Evolutionary conservation across 1,140 invertebrate genomes (phyloP).

Genomic region (Lordiphosa mommai): DNA sequence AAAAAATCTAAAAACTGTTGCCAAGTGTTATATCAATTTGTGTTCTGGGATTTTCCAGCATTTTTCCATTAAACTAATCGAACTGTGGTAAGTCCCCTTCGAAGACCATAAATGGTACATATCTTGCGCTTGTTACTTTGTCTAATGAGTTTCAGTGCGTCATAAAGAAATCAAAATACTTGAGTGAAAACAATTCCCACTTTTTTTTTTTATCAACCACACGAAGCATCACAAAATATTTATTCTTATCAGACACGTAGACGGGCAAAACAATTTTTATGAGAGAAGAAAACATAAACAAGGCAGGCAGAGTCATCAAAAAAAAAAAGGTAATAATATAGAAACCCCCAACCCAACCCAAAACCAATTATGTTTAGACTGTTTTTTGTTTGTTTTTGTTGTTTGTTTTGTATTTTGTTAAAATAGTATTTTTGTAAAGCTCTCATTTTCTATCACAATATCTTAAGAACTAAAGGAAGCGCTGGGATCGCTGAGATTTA

Average conservation of each 20-base stretch:
- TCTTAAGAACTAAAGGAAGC: constrained; percentile 69
- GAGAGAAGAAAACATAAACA: constrained; percentile 23
- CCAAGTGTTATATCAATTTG: too few species aligned
- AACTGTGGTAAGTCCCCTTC: too few species aligned
- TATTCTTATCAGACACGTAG: constrained; percentile 41
- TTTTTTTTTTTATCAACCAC: constrained; percentile 18
- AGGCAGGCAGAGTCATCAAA: constrained; percentile 9
- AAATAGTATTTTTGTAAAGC: too few species aligned
- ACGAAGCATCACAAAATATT: not conserved
- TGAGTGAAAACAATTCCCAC: too few species aligned
- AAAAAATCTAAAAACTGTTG: too few species aligned
- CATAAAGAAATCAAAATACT: not conserved
- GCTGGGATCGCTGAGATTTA: constrained; percentile 62
- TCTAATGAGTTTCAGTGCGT: too few species aligned
- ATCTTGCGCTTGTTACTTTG: too few species aligned
- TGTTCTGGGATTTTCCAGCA: too few species aligned
- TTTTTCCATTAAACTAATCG: too few species aligned
- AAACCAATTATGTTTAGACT: constrained; percentile 46
- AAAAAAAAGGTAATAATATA: constrained; percentile 4
- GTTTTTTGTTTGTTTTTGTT: constrained; percentile 25
- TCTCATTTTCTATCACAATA: constrained; percentile 68
- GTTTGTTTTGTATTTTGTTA: constrained; percentile 55
- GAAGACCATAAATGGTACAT: too few species aligned
- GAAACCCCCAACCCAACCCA: constrained; percentile 8
- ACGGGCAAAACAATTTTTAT: constrained; percentile 15